Evolutionary conservation across 2,113 vertebrate species (phyloP).

Genomic region (Alligator mississippiensis): DNA sequence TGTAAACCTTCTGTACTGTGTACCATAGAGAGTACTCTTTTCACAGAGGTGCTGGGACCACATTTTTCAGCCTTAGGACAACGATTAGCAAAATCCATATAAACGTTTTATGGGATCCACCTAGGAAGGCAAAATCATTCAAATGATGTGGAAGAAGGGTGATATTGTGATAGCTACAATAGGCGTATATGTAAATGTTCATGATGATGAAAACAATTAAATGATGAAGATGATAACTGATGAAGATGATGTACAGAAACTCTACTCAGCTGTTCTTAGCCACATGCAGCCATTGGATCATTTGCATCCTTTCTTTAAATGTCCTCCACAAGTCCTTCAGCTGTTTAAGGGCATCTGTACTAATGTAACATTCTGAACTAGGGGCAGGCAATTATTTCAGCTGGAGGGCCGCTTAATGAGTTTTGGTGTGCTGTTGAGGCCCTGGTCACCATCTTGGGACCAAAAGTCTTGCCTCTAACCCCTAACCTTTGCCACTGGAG

Average conservation of each 20-base stretch:
- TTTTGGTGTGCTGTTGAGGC: too few species aligned
- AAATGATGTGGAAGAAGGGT: neutral
- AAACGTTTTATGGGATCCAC: neutral
- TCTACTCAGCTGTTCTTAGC: neutral
- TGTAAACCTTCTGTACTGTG: constrained; percentile 10
- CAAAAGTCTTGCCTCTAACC: too few species aligned
- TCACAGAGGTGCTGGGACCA: constrained; percentile 15
- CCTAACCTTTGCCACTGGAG: too few species aligned
- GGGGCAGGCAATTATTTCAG: too few species aligned
- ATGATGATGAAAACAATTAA: neutral
- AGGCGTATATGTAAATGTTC: neutral
- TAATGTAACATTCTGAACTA: neutral
- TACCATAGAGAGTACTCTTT: neutral
- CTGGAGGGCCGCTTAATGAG: too few species aligned
- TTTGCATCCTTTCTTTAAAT: neutral
- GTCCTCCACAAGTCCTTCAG: neutral
- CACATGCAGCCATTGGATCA: neutral
- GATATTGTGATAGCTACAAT: neutral
- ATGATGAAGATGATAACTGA: neutral
- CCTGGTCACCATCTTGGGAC: too few species aligned
- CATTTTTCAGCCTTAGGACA: neutral
- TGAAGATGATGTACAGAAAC: neutral
- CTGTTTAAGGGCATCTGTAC: neutral
- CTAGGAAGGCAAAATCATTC: neutral
- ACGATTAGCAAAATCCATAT: constrained; percentile 1